These are phyloP conservation scores for Galago senegalensis DNA, from an alignment of 2,797 vertebrate species.

Conservation along the genomic window DNA sequence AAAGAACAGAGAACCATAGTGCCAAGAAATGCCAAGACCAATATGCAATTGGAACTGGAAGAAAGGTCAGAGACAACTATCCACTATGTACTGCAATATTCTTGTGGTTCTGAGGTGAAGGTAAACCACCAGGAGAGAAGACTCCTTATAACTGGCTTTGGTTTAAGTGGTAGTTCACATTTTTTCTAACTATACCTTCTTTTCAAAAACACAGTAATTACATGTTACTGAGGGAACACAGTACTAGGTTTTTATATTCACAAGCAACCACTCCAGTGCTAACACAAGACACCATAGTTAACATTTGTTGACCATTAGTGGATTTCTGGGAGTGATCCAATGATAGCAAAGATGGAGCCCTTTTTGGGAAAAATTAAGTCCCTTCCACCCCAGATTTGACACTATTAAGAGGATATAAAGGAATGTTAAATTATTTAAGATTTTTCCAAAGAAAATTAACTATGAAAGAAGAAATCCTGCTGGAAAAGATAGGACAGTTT, in stretches of 20 bases:
- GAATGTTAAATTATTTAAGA: conserved; percentile 64
- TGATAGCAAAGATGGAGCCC: conserved; percentile 43
- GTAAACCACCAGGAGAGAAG: conserved; percentile 55
- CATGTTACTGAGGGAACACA: conserved; percentile 29
- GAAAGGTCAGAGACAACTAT: conserved; percentile 19
- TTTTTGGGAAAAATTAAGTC: background rate
- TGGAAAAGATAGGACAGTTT: conserved; percentile 55
- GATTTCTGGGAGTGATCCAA: conserved; percentile 36
- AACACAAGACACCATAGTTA: background rate
- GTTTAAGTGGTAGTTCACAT: conserved; percentile 67
- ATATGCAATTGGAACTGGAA: background rate
- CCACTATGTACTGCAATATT: conserved; percentile 4
- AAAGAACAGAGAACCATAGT: conserved; percentile 58
- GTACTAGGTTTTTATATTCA: conserved; percentile 28
- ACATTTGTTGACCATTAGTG: background rate
- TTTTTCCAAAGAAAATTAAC: conserved; percentile 5
- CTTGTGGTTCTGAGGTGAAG: conserved; percentile 65
- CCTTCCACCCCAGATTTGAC: conserved; percentile 14
- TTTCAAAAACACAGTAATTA: background rate
- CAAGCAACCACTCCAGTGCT: conserved; percentile 14
- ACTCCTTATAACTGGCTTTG: conserved; percentile 70
- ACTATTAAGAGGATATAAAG: conserved; percentile 41
- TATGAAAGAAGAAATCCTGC: conserved; percentile 30
- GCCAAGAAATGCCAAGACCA: conserved; percentile 72
- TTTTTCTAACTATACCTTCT: conserved; percentile 43